These are phyloP conservation scores for Falcaria lacertinaria DNA, from an alignment of 2,888 invertebrate genomes.

Conservation along the genomic window DNA sequence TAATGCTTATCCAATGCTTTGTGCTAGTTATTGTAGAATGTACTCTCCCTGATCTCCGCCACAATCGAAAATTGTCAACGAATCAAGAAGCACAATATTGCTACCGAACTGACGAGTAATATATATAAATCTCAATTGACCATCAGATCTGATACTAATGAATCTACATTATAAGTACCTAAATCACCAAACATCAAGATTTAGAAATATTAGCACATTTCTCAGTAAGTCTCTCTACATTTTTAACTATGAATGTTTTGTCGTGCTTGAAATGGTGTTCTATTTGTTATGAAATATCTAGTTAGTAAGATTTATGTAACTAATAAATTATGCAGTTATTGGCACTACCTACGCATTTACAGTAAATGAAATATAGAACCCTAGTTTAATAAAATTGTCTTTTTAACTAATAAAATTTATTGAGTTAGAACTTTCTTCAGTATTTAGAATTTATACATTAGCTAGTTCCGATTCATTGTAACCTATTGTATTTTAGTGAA, in stretches of 20 bases:
- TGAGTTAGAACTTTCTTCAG: constrained; percentile 42
- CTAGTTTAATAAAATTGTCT: constrained; percentile 34
- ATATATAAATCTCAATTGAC: constrained; percentile 57
- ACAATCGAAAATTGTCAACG: constrained; percentile 73
- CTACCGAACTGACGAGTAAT: constrained; percentile 36
- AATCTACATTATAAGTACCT: constrained; percentile 54
- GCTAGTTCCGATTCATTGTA: constrained; percentile 49
- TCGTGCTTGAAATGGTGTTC: constrained; percentile 81
- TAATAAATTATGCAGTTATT: constrained; percentile 75
- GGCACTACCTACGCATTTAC: constrained; percentile 64
- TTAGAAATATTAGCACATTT: constrained; percentile 81
- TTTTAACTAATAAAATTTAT: constrained; percentile 21
- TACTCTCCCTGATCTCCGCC: constrained; percentile 63
- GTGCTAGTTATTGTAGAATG: constrained; percentile 62
- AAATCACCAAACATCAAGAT: constrained; percentile 62
- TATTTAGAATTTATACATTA: constrained; percentile 33
- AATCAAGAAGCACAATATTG: constrained; percentile 50
- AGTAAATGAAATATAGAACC: constrained; percentile 29
- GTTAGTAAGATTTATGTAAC: constrained; percentile 75
- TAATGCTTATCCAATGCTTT: constrained; percentile 67
- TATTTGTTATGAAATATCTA: constrained; percentile 80
- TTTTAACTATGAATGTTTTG: constrained; percentile 81
- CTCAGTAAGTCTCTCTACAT: constrained; percentile 80
- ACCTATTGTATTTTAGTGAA: constrained; percentile 65
- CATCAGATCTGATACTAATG: constrained; percentile 68